Conservation (phyloP, 2,797 vertebrate genomes). For the Danio tinwini region DNA sequence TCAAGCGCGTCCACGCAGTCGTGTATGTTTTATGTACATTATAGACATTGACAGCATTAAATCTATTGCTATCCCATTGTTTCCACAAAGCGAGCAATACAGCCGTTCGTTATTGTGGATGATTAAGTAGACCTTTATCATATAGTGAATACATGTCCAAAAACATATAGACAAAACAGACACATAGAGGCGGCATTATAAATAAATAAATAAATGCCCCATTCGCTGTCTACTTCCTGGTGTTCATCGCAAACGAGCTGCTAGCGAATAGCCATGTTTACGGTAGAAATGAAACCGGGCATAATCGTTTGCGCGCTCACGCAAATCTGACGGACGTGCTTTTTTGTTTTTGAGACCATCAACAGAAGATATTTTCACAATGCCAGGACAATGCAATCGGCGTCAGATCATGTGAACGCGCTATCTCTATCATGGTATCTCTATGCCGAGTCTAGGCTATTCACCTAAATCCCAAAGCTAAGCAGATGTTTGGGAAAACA, state of each 20-base stretch:
- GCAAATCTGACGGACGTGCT: not conserved
- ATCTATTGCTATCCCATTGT: rapidly evolving
- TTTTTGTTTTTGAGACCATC: not conserved
- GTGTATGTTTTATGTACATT: not conserved
- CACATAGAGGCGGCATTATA: slow-evolving; percentile 48
- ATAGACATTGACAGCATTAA: not conserved
- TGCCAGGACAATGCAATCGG: slow-evolving; percentile 11
- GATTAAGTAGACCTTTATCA: not conserved
- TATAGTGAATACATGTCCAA: too few species aligned
- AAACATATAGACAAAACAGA: not conserved
- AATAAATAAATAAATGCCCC: slow-evolving; percentile 49
- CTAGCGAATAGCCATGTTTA: slow-evolving; percentile 47
- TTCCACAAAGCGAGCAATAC: not conserved
- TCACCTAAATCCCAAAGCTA: slow-evolving; percentile 1
- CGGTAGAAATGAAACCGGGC: not conserved
- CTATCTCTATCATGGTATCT: slow-evolving; percentile 41
- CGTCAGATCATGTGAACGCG: slow-evolving; percentile 17
- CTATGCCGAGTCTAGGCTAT: not conserved
- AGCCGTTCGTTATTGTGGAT: not conserved
- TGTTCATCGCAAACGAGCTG: slow-evolving; percentile 52
- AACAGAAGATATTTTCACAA: slow-evolving; percentile 1
- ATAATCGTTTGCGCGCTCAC: not conserved
- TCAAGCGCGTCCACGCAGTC: not conserved
- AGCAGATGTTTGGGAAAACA: not conserved
- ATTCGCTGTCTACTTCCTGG: slow-evolving; percentile 73